Base-by-base conservation (phyloP, 2,113 vertebrate genomes). In the Morone saxatilis region DNA sequence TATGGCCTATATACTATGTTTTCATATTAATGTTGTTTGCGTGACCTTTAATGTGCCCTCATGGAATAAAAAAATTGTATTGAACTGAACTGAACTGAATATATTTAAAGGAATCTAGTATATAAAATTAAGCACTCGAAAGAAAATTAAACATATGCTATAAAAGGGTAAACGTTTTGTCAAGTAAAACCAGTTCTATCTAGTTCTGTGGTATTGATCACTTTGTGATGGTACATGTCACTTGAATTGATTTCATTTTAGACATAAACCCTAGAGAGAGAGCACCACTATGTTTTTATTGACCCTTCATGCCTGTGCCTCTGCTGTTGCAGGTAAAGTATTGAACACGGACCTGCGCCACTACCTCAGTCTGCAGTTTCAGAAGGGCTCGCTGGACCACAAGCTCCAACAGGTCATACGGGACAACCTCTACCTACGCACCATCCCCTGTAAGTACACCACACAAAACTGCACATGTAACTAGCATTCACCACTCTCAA, bases 371-470 rank as follows among this genome's bases (percentile, higher is more conserved):
- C 96, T 99, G 89, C 98, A 99, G 95, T 99, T 99, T 94, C 98
- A 99, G 94, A 99, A 99, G 93, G 98, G 97, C 92, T 99, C 97
- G 0, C 91, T 98, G 94, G 98, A 99, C 93, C 98, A 99, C 93
- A 98, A 99, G 90, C 96, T 99, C 4, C 98, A 99, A 90, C 98
- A 99, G 95, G 96, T 98, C 85, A 99, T 99, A 92, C 97, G 98
- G 92, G 98, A 99, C 95, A 99, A 99, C 94, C 97, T 99, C 83
- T 99, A 99, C 94, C 92, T 99, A 87, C 97, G 98, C 94, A 99
- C 98, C 86, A 98, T 99, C 90, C 98, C 98, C 86, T 99, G 98
- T 99, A 95, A 98, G 97, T 98, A 66, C 71, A 16, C 10, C 12
- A 0, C 0, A 12, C 65, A 7, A 36, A 7, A 4, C 9, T n/a